These are phyloP conservation scores for Smittia sp. DNA, from an alignment of 2,888 invertebrate genomes.

Conservation along the genomic window DNA sequence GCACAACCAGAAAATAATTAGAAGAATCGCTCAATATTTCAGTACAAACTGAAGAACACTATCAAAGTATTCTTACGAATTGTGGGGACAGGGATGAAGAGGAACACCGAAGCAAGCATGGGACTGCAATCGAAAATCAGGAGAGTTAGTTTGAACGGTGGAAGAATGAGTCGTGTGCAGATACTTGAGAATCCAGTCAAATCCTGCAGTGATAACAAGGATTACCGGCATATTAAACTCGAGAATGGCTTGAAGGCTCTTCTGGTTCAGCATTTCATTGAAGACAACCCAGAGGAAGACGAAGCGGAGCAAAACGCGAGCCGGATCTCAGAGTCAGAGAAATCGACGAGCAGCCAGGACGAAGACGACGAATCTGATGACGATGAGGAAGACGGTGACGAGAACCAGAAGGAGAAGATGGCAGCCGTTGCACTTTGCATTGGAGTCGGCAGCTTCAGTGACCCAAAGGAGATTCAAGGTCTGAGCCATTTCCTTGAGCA, in stretches of 20 bases:
- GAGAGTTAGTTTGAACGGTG: too few relatives aligned
- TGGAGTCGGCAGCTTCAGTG: conserved; percentile 75
- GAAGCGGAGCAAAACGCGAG: conserved; percentile 43
- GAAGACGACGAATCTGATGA: conserved; percentile 41
- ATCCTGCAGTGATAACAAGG: conserved; percentile 73
- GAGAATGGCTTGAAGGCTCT: conserved; percentile 71
- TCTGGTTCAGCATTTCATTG: conserved; percentile 57
- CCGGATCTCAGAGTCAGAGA: conserved; percentile 48
- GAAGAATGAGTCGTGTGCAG: too few relatives aligned
- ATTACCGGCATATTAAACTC: conserved; percentile 62
- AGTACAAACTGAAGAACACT: too few relatives aligned
- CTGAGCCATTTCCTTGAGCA: conserved; percentile 84
- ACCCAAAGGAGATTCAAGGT: conserved; percentile 73
- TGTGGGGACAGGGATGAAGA: too few relatives aligned
- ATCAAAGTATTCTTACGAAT: too few relatives aligned
- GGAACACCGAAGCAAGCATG: too few relatives aligned
- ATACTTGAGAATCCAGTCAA: conserved; percentile 57
- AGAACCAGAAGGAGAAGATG: conserved; percentile 50
- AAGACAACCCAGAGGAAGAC: background rate
- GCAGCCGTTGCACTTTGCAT: conserved; percentile 75
- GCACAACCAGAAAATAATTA: too few relatives aligned
- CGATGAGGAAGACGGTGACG: conserved; percentile 44
- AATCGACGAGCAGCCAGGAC: conserved; percentile 46
- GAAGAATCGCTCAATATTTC: too few relatives aligned
- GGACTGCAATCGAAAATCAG: too few relatives aligned